These are phyloP conservation scores for Meleagris gallopavo DNA, from an alignment of 2,113 vertebrate species.

Conservation along the genomic window DNA sequence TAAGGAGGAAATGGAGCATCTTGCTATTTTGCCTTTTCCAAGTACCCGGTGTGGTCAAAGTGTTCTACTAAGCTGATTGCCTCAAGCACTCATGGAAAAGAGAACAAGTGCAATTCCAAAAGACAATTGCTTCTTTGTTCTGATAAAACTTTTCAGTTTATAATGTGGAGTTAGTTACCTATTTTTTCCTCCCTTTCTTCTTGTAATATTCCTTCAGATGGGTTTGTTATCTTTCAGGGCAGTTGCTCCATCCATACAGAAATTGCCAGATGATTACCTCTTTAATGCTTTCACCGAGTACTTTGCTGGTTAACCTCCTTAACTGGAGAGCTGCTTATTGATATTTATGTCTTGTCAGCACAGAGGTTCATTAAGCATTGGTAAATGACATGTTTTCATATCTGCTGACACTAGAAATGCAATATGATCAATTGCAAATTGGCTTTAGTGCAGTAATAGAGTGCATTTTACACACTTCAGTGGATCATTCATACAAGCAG, in stretches of 20 bases:
- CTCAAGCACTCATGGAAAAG: not conserved
- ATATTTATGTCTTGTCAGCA: slow-evolving; percentile 58
- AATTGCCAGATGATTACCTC: slow-evolving; percentile 59
- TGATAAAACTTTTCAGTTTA: slow-evolving; percentile 27
- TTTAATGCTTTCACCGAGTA: slow-evolving; percentile 19
- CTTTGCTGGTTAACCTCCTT: slow-evolving; percentile 54
- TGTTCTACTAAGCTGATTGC: not conserved
- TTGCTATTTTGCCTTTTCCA: not conserved
- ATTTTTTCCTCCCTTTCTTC: too few species aligned
- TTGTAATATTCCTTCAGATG: not conserved
- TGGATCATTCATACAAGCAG: slow-evolving; percentile 54
- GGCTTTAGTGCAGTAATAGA: slow-evolving; percentile 48
- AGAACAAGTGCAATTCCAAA: not conserved
- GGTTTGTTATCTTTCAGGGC: slow-evolving; percentile 32
- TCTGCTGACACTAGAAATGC: slow-evolving; percentile 49
- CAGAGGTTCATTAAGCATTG: slow-evolving; percentile 60
- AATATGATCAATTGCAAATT: slow-evolving; percentile 39
- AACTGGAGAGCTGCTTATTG: slow-evolving; percentile 67
- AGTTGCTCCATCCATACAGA: not conserved
- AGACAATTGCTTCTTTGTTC: not conserved
- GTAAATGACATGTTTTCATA: slow-evolving; percentile 53
- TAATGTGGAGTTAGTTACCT: slow-evolving; percentile 17
- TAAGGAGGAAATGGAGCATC: not conserved
- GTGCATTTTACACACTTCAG: slow-evolving; percentile 67
- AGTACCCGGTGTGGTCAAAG: not conserved